Conservation (phyloP, 2,888 invertebrate species). For the Volucella bombylans region DNA sequence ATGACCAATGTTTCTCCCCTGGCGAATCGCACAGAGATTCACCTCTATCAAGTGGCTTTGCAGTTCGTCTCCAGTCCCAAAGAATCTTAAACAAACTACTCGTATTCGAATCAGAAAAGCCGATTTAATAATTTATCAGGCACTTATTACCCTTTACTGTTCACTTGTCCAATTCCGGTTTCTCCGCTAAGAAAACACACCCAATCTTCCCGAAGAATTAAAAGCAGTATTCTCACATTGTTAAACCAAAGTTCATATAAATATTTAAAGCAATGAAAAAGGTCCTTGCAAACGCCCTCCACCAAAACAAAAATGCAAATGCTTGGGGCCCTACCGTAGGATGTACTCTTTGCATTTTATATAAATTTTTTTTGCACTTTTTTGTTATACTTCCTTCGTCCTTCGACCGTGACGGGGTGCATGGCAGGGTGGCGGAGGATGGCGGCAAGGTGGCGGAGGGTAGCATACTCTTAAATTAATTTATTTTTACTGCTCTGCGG, state of each 20-base stretch:
- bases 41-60: not conserved
- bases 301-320: conserved; percentile 34
- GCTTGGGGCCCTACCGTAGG: conserved; percentile 32
- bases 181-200: not conserved
- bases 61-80: not conserved
- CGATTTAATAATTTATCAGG: conserved; percentile 44
- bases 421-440: not conserved
- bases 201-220: conserved; percentile 32
- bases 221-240: conserved; percentile 48
- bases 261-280: conserved; percentile 47
- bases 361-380: conserved; percentile 30
- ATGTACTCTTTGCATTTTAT: conserved; percentile 70
- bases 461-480: conserved; percentile 66
- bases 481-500: conserved; percentile 73
- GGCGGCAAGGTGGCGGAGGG: not conserved
- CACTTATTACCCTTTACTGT: conserved; percentile 45
- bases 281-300: not conserved
- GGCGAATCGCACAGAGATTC: too few relatives aligned
- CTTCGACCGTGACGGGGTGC: too few relatives aligned
- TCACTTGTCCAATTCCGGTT: conserved; percentile 11
- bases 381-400: conserved; percentile 51
- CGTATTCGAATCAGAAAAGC: conserved; percentile 22
- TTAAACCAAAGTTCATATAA: conserved; percentile 59
- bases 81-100: not conserved
- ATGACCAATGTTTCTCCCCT: too few relatives aligned